Evolutionary conservation across 2,888 invertebrate genomes (phyloP), one percentile per base, ranked within the genome.

Genomic region (Stenodera caucasica): DNA sequence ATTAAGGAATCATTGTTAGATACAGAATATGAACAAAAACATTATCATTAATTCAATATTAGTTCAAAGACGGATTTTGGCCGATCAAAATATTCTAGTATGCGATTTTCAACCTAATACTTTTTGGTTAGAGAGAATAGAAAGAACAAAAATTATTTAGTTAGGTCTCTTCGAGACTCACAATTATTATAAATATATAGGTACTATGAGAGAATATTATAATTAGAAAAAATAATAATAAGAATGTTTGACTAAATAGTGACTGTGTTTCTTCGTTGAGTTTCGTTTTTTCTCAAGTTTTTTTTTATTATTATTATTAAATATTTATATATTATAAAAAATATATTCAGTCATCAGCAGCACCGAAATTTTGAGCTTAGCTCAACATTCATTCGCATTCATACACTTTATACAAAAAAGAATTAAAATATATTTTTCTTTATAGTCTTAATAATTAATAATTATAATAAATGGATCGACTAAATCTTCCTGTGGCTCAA

Each of bases 401-500:
- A 79, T 72, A 74, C 80, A 74, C 77, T 80, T 80, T 80, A 79
- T 80, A 80, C 80, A 80, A 73, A 70, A 73, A 40, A 40, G 70
- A 72, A 76, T 75, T 73, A 77, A 75, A 76, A 75, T 78, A 77
- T n/a, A 35, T 26, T 26, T 26, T 26, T 26, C n/a, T 73, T 67
- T 75, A 77, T 78, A 77, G 74, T 75, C 75, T 75, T 77, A 73
- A 71, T 69, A 72, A 67, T 66, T 70, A 65, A 69, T 70, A 71
- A 67, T 63, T 65, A 70, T 58, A 49, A 65, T 55, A 53, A 45
- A 30, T 62, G 9, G 11, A 55, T 26, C 49, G 59, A 56, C 75
- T 75, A 78, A 70, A 71, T 81, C 80, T 80, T 81, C 81, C 81
- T 79, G 74, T 73, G 81, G 79, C 80, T 80, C 57, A 57, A 60